Percentiles rank a stretch among this genome's conserved stretches.
phyloP scores from a whole-genome alignment of 2,888 invertebrate species.

The Sphecodes monilicornis region DNA sequence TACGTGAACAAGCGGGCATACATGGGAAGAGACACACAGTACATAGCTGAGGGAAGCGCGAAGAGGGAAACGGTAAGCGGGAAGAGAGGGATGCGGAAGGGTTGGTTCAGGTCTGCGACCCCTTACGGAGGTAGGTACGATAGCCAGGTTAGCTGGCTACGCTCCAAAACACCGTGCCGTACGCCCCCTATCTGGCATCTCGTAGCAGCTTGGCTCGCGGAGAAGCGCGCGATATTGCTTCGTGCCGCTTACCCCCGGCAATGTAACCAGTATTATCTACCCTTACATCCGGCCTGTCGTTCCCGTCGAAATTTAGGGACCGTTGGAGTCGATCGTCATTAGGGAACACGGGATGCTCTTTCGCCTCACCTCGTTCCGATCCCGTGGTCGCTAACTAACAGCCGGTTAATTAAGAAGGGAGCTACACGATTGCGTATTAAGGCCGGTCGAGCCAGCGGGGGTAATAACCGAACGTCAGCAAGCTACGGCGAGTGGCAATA shows the following conservation, averaged over 20 bases:
- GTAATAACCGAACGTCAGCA: slow-evolving; percentile 35
- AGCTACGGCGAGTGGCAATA: slow-evolving; percentile 10
- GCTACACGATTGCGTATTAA: slow-evolving; percentile 53
- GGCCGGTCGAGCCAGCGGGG: slow-evolving; percentile 10
- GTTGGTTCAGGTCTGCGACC: slow-evolving; percentile 67
- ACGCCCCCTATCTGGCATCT: slow-evolving; percentile 76
- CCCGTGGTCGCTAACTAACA: slow-evolving; percentile 46
- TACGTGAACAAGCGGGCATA: not conserved
- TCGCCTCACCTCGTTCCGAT: slow-evolving; percentile 30
- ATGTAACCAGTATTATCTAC: slow-evolving; percentile 67
- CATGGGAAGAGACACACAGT: slow-evolving; percentile 23
- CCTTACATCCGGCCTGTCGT: slow-evolving; percentile 65
- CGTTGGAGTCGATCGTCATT: slow-evolving; percentile 62
- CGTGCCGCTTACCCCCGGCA: slow-evolving; percentile 70
- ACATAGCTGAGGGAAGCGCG: slow-evolving; percentile 4
- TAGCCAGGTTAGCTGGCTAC: slow-evolving; percentile 76
- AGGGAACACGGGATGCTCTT: slow-evolving; percentile 51
- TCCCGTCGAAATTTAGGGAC: slow-evolving; percentile 60
- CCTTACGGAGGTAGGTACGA: slow-evolving; percentile 64
- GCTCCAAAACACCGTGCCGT: slow-evolving; percentile 73
- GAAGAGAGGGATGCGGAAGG: slow-evolving; percentile 59
- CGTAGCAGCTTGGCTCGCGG: slow-evolving; percentile 77
- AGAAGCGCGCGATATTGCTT: slow-evolving; percentile 75
- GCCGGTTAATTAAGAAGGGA: slow-evolving; percentile 60
- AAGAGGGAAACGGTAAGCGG: not conserved